Evolutionary conservation across 1,140 invertebrate genomes (phyloP).

Genomic region (Contarinia nasturtii): DNA sequence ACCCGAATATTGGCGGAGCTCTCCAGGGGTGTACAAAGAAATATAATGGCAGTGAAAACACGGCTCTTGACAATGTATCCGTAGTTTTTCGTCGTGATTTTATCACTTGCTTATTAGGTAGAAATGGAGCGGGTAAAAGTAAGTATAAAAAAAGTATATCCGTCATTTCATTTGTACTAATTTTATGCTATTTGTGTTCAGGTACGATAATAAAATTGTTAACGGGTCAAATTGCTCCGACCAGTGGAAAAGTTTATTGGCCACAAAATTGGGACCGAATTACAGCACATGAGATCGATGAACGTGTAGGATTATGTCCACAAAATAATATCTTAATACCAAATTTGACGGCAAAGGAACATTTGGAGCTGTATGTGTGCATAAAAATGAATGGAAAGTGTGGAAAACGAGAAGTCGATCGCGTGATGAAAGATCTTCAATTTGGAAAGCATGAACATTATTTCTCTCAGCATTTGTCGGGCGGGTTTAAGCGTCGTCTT

Average conservation of each 20-base stretch:
- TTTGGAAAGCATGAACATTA: slow-evolving; percentile 31
- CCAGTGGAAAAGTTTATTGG: slow-evolving; percentile 30
- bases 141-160: slow-evolving; percentile 46
- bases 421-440: slow-evolving; percentile 33
- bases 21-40: slow-evolving; percentile 28
- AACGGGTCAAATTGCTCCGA: slow-evolving; percentile 40
- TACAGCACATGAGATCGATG: slow-evolving; percentile 7
- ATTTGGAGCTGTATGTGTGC: slow-evolving; percentile 53
- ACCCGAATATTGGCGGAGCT: slow-evolving; percentile 25
- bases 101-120: slow-evolving; percentile 59
- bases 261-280: slow-evolving; percentile 13
- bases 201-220: slow-evolving; percentile 34
- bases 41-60: slow-evolving; percentile 20
- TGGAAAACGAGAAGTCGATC: slow-evolving; percentile 12
- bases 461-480: slow-evolving; percentile 34
- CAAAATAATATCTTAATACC: slow-evolving; percentile 70
- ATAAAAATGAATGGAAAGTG: slow-evolving; percentile 14
- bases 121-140: slow-evolving; percentile 71
- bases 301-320: slow-evolving; percentile 56
- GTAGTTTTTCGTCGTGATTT: slow-evolving; percentile 33
- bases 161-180: not conserved
- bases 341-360: slow-evolving; percentile 58
- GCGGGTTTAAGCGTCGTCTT: slow-evolving; percentile 37
- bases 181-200: too few species aligned
- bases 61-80: slow-evolving; percentile 46